Evolutionary conservation across 2,797 vertebrate species (phyloP).

Genomic region (Enteromius thamalakanensis): DNA sequence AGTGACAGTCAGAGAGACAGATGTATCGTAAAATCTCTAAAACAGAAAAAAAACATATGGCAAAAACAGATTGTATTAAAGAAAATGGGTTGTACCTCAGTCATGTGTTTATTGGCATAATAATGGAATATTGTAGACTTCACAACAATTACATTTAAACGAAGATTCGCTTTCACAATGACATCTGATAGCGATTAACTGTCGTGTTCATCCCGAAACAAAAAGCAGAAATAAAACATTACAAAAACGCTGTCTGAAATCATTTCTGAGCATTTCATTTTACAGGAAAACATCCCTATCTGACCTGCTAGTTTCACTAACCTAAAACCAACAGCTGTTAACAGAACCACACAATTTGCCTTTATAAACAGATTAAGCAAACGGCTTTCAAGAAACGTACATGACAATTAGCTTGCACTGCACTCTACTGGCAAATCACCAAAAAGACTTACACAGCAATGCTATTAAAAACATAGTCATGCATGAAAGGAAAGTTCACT

Average conservation of each 20-base stretch:
- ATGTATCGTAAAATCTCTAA: not conserved
- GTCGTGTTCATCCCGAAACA: constrained; percentile 16
- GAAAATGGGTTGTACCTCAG: not conserved
- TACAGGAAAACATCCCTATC: not conserved
- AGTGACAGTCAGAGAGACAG: not conserved
- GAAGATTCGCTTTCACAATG: constrained; percentile 25
- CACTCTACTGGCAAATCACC: constrained; percentile 18
- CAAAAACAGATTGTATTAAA: not conserved
- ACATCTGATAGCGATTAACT: not conserved
- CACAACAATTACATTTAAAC: not conserved
- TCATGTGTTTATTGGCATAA: not conserved
- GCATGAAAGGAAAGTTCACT: not conserved
- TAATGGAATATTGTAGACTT: not conserved
- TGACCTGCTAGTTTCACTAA: not conserved
- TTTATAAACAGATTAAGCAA: not conserved
- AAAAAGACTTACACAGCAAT: not conserved
- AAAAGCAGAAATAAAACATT: not conserved
- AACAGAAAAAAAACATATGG: not conserved
- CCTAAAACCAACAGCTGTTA: constrained; percentile 22
- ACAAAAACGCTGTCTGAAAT: not conserved
- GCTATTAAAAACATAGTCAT: not conserved
- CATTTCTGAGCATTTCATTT: not conserved
- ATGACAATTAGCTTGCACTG: constrained; percentile 7
- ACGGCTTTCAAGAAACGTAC: not conserved
- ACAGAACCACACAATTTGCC: not conserved